Conservation (phyloP, 1,140 invertebrate species). For the Ceratoteleas bidentatus region DNA sequence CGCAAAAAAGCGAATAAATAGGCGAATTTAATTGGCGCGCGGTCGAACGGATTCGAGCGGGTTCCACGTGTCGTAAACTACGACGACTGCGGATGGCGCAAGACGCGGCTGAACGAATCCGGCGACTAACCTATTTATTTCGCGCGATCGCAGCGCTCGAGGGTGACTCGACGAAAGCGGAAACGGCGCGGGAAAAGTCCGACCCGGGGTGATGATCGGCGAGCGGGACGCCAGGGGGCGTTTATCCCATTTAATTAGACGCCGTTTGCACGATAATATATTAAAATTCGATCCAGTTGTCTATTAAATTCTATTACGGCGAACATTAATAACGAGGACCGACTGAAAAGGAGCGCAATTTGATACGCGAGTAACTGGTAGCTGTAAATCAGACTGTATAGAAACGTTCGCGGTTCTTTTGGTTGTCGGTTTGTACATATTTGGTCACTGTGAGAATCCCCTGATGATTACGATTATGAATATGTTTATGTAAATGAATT, state of each 20-base stretch:
- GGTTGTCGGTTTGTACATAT: too few relatives aligned
- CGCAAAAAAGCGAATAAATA: neutral
- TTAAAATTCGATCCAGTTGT: slow-evolving; percentile 51
- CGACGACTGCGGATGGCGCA: too few relatives aligned
- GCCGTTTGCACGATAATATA: slow-evolving; percentile 38
- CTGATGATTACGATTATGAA: too few relatives aligned
- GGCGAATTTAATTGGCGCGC: neutral
- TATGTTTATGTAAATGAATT: too few relatives aligned
- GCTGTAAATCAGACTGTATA: too few relatives aligned
- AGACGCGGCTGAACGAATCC: slow-evolving; percentile 18
- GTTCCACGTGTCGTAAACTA: too few relatives aligned
- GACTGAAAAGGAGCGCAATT: slow-evolving; percentile 8
- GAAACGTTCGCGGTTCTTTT: too few relatives aligned
- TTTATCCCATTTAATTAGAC: slow-evolving; percentile 47
- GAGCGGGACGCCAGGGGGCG: slow-evolving; percentile 13
- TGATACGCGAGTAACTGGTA: too few relatives aligned
- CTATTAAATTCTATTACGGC: slow-evolving; percentile 38
- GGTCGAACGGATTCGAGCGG: too few relatives aligned
- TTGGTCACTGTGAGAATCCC: too few relatives aligned
- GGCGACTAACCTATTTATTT: slow-evolving; percentile 29
- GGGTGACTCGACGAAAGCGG: slow-evolving; percentile 41
- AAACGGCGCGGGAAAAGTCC: slow-evolving; percentile 35
- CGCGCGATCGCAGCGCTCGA: slow-evolving; percentile 27
- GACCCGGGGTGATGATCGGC: slow-evolving; percentile 29
- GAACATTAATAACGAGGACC: slow-evolving; percentile 14